Evolutionary conservation across 2,797 vertebrate genomes (phyloP).

Genomic region (Lacerta bilineata): DNA sequence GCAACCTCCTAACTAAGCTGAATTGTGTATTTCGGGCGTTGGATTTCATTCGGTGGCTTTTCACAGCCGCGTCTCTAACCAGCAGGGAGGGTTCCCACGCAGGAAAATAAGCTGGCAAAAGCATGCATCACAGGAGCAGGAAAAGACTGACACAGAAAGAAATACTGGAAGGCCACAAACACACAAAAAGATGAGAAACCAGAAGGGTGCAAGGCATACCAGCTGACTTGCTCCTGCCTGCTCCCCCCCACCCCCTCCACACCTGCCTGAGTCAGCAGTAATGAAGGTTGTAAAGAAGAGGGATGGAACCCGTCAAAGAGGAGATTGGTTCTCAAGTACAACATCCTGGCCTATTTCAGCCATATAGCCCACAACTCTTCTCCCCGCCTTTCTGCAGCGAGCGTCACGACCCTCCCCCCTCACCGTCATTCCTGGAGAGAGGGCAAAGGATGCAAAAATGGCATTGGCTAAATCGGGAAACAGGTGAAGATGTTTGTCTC

Average conservation of each 20-base stretch:
- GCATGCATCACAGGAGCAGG: too few relatives aligned
- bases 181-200: not conserved
- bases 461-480: slow-evolving; percentile 64
- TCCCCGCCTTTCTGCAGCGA: not conserved
- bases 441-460: slow-evolving; percentile 88
- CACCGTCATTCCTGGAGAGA: not conserved
- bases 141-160: not conserved
- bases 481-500: not conserved
- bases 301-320: slow-evolving; percentile 30
- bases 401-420: too few relatives aligned
- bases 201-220: not conserved
- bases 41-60: not conserved
- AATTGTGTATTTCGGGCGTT: not conserved
- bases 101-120: not conserved
- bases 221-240: not conserved
- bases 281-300: slow-evolving; percentile 46
- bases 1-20: not conserved
- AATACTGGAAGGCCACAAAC: not conserved
- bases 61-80: not conserved
- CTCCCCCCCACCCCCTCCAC: slow-evolving; percentile 6
- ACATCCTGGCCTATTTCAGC: slow-evolving; percentile 44
- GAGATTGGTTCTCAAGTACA: slow-evolving; percentile 45
- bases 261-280: slow-evolving; percentile 37
- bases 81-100: not conserved
- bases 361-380: not conserved